phyloP scores from a whole-genome alignment of 2,113 vertebrate species.

The Solenodon paradoxus region DNA sequence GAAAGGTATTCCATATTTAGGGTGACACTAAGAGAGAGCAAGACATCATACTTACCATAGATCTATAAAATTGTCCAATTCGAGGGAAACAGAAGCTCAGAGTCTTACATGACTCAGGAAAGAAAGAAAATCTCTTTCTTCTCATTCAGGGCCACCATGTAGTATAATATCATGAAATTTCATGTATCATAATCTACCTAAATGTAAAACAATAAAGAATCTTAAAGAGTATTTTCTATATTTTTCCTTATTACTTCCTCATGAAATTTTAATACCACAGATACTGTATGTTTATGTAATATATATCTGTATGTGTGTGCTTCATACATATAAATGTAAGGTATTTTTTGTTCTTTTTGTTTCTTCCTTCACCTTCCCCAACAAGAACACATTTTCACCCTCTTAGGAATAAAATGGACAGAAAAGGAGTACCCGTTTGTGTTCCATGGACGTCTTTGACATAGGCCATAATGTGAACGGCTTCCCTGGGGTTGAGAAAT shows the following conservation, averaged over 20 bases:
- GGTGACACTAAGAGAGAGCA: not conserved
- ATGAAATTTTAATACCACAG: not conserved
- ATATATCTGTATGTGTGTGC: not conserved
- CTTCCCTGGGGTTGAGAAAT: not conserved
- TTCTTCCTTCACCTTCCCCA: not conserved
- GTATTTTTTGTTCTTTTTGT: too few species aligned
- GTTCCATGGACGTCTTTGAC: not conserved
- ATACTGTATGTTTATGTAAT: too few species aligned
- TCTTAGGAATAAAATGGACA: not conserved
- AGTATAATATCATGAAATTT: not conserved
- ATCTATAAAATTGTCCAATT: not conserved
- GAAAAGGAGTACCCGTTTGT: not conserved
- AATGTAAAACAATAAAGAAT: not conserved
- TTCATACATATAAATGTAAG: not conserved
- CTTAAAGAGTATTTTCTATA: not conserved
- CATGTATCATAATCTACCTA: not conserved
- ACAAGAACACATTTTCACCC: not conserved
- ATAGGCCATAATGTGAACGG: not conserved
- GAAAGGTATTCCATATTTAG: not conserved
- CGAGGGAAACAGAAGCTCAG: not conserved
- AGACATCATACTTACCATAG: not conserved
- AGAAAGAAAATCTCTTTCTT: not conserved
- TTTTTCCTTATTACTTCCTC: not conserved
- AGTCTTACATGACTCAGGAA: not conserved
- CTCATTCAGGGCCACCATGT: not conserved